phyloP scores from a whole-genome alignment of 2,797 vertebrate genomes.

The Apogon talboti region DNA sequence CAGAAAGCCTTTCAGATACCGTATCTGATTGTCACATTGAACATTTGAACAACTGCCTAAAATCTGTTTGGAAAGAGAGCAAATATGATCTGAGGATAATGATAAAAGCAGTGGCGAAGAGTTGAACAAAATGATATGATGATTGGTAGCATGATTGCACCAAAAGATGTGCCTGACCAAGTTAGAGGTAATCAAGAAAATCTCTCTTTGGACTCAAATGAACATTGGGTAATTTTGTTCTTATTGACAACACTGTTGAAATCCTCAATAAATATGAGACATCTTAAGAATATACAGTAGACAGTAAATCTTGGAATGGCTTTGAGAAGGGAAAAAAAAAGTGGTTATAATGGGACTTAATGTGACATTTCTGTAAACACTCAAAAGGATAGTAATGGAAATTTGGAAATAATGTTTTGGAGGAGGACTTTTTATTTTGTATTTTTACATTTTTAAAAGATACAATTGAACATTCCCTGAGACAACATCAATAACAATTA shows the following conservation, averaged over 20 bases:
- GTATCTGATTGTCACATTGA: constrained; percentile 51
- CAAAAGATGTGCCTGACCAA: constrained; percentile 34
- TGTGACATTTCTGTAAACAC: too few relatives aligned
- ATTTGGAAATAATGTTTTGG: too few relatives aligned
- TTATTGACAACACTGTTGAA: not conserved
- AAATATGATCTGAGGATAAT: constrained; percentile 43
- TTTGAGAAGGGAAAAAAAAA: too few relatives aligned
- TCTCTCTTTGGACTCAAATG: constrained; percentile 1
- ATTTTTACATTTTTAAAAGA: too few relatives aligned
- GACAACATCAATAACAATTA: too few relatives aligned
- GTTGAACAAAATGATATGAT: constrained; percentile 23
- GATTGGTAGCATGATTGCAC: constrained; percentile 42
- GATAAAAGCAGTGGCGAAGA: constrained; percentile 39
- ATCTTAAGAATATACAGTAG: not conserved
- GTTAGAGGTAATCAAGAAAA: constrained; percentile 7
- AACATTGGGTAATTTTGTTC: constrained; percentile 12
- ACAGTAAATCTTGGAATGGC: not conserved
- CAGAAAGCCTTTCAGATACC: constrained; percentile 21
- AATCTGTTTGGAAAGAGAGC: constrained; percentile 19
- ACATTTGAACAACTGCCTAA: not conserved
- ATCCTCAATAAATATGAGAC: not conserved
- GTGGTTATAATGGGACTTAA: too few relatives aligned
- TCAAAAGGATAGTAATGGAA: too few relatives aligned
- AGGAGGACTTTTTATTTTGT: too few relatives aligned
- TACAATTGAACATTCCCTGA: too few relatives aligned